phyloP scores from a whole-genome alignment of 1,140 invertebrate species.

The Bicyclus anynana region DNA sequence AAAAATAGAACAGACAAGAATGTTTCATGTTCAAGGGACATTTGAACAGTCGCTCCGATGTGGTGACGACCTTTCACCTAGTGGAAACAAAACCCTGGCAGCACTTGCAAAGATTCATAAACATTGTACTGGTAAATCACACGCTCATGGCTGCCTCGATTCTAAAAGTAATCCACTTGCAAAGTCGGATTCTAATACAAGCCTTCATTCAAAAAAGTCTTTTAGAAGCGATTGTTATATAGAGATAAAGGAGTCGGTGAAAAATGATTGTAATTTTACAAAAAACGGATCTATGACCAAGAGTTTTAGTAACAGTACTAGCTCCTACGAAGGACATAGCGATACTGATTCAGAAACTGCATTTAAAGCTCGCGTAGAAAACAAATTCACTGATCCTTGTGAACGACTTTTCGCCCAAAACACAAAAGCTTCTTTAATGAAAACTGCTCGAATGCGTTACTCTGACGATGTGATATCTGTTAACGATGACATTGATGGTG shows the following conservation, averaged over 20 bases:
- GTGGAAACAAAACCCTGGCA: constrained; percentile 75
- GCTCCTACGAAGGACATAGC: constrained; percentile 77
- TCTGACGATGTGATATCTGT: constrained; percentile 59
- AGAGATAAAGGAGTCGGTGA: constrained; percentile 66
- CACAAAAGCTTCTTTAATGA: constrained; percentile 78
- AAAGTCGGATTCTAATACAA: constrained; percentile 71
- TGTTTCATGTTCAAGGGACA: constrained; percentile 80
- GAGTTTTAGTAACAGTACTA: constrained; percentile 75
- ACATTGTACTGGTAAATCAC: constrained; percentile 84
- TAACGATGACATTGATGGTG: constrained; percentile 63
- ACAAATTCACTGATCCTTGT: constrained; percentile 49
- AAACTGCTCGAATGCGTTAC: constrained; percentile 78
- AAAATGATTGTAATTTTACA: constrained; percentile 33
- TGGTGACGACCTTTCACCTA: constrained; percentile 74
- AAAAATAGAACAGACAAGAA: constrained; percentile 53
- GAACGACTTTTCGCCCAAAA: constrained; percentile 75
- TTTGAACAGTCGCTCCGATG: constrained; percentile 83
- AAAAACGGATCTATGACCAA: constrained; percentile 58
- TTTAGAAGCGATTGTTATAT: constrained; percentile 65
- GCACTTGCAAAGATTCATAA: constrained; percentile 80
- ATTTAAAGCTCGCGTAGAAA: constrained; percentile 45
- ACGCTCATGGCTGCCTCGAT: constrained; percentile 79
- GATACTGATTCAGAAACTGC: constrained; percentile 76
- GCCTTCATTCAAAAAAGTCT: constrained; percentile 65
- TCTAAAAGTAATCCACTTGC: constrained; percentile 51